phyloP scores from a whole-genome alignment of 2,797 vertebrate species.

The Myotis daubentonii region DNA sequence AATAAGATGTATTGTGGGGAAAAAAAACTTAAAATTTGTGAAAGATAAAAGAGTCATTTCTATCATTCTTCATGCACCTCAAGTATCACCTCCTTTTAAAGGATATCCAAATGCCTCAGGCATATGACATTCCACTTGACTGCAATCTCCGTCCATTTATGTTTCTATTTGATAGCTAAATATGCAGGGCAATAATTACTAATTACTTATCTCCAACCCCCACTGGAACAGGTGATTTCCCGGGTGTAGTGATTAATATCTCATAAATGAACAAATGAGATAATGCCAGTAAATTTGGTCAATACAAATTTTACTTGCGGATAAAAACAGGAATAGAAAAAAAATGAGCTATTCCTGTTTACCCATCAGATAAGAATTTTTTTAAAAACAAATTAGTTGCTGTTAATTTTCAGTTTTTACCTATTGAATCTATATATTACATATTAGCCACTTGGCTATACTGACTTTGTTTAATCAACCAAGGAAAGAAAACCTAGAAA shows the following conservation, averaged over 20 bases:
- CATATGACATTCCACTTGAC: background rate
- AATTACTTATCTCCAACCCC: background rate
- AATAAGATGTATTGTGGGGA: background rate
- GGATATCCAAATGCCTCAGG: background rate
- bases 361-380: background rate
- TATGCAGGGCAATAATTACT: background rate
- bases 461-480: background rate
- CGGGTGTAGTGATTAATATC: background rate
- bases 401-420: background rate
- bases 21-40: background rate
- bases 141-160: background rate
- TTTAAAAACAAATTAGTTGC: background rate
- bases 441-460: background rate
- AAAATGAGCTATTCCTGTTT: background rate
- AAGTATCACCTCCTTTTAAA: background rate
- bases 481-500: background rate
- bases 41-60: background rate
- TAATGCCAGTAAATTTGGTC: background rate
- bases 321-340: background rate
- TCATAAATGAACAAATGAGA: slow-evolving; percentile 6
- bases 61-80: background rate
- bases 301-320: background rate
- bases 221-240: background rate
- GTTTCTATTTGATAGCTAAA: slow-evolving; percentile 23
- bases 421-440: background rate